Percentiles rank a stretch among this genome's conserved stretches.
These are phyloP conservation scores for Perognathus longimembris DNA, from an alignment of 2,113 vertebrate genomes.

Conservation along the genomic window DNA sequence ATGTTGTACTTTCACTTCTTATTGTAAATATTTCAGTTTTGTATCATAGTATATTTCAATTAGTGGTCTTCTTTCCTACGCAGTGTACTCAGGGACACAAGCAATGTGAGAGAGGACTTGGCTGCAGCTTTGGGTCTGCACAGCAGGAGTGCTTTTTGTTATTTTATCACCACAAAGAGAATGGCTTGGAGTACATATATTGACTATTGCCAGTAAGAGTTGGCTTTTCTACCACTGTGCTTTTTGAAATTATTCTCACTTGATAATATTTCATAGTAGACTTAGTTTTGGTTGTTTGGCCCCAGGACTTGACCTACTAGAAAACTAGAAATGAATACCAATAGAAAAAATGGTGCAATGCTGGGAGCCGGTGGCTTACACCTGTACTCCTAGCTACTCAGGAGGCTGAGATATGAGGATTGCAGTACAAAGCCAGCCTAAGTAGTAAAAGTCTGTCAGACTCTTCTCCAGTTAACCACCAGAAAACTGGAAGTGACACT, in stretches of 20 bases:
- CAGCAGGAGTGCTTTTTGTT: constrained; percentile 53
- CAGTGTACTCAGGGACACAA: constrained; percentile 83
- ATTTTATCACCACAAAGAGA: constrained; percentile 77
- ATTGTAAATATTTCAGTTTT: constrained; percentile 81
- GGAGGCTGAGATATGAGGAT: no score
- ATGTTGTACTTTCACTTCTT: constrained; percentile 75
- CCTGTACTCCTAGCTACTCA: no score
- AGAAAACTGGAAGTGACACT: no score
- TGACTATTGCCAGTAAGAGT: background rate
- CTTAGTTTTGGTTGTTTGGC: background rate
- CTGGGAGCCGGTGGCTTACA: no score
- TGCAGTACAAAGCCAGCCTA: no score
- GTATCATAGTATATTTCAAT: constrained; percentile 85
- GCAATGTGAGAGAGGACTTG: constrained; percentile 84
- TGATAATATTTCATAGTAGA: background rate
- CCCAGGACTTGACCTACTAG: background rate
- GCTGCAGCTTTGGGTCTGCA: constrained; percentile 74
- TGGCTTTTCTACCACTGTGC: background rate
- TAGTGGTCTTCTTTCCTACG: constrained; percentile 80
- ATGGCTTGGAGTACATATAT: constrained; percentile 57
- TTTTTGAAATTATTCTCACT: background rate
- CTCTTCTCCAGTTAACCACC: no score
- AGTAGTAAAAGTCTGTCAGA: no score
- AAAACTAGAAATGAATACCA: background rate
- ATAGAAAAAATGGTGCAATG: no score